Percentiles rank a stretch among this genome's conserved stretches.
Evolutionary conservation across 2,797 vertebrate species (phyloP).

Genomic region (Echiichthys vipera): DNA sequence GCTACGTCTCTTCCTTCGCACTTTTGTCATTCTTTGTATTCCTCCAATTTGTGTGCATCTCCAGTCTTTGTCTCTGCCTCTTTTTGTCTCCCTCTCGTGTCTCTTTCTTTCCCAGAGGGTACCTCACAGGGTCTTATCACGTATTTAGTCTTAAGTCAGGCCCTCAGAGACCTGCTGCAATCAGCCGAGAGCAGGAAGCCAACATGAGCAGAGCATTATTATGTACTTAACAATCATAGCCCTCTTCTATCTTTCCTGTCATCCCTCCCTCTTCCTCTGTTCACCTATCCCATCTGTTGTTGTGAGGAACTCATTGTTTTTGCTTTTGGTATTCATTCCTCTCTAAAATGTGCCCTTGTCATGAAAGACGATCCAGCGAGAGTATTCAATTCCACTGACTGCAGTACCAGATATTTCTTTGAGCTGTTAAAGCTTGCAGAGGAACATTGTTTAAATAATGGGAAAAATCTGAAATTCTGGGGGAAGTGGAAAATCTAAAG

Average conservation of each 20-base stretch:
- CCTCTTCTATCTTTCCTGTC: slow-evolving; percentile 37
- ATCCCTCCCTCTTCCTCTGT: slow-evolving; percentile 2
- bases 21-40: slow-evolving; percentile 12
- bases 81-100: not conserved
- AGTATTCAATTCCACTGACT: slow-evolving; percentile 31
- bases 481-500: slow-evolving; percentile 16
- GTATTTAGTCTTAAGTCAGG: slow-evolving; percentile 39
- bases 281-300: slow-evolving; percentile 24
- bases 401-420: slow-evolving; percentile 18
- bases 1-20: too few species aligned
- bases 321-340: slow-evolving; percentile 34
- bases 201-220: slow-evolving; percentile 39
- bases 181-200: slow-evolving; percentile 48
- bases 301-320: slow-evolving; percentile 32
- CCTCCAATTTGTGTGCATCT: not conserved
- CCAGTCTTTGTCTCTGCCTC: slow-evolving; percentile 6
- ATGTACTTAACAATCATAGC: slow-evolving; percentile 41
- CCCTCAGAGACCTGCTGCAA: slow-evolving; percentile 50
- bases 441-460: slow-evolving; percentile 22
- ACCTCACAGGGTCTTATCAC: slow-evolving; percentile 52
- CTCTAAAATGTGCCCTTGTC: slow-evolving; percentile 20
- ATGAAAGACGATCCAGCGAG: slow-evolving; percentile 32
- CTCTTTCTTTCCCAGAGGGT: slow-evolving; percentile 16
- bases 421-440: slow-evolving; percentile 23
- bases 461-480: slow-evolving; percentile 14